Base-by-base conservation (phyloP, 2,797 vertebrate genomes). In the Discoglossus pictus region DNA sequence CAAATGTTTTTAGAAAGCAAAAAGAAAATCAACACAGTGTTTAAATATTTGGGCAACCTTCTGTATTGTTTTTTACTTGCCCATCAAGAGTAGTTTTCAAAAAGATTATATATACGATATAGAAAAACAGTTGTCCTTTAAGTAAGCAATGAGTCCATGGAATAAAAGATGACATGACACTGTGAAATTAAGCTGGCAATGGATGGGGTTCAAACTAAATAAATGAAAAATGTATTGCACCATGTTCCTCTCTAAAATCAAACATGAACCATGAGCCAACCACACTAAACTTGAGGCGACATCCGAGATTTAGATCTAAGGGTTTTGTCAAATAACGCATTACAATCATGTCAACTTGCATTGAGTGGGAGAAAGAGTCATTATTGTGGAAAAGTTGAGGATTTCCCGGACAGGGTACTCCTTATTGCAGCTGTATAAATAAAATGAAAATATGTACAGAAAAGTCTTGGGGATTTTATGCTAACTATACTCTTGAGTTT, bases 341-440 rank as follows among this genome's bases (percentile, higher is more conserved):
- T 18, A 10, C 5, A n/a, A 12, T 53, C 10, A 1, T 10, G 21
- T 27, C 42, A 17, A 18, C 4, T 53, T 8, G 36, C 51, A 18
- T 31, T 4, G 27, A 17, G 51, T 9, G 27, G n/a, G 51, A 31
- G 9, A 12, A 53, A 9, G 3, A 35, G 15, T 53, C 27, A 36
- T 20, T 35, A 53, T 53, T 36, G 16, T 53, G 31, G 51, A 53
- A 53, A 53, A 17, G 31, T 16, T 53, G 31, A 53, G 27, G 31
- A 12, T 6, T n/a, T 53, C 12, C 36, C 9, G 36, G 16, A 11
- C 31, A 18, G 7, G 51, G 16, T 53, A 53, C 51, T 17, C 9
- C 27, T 17, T 18, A 2, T 11, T 53, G 31, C 51, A 53, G 51
- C 31, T 53, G 51, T 36, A 53, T 36, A 53, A 53, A 53, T 53